Conservation (phyloP, 2,113 vertebrate genomes). For the Festucalex cinctus region DNA sequence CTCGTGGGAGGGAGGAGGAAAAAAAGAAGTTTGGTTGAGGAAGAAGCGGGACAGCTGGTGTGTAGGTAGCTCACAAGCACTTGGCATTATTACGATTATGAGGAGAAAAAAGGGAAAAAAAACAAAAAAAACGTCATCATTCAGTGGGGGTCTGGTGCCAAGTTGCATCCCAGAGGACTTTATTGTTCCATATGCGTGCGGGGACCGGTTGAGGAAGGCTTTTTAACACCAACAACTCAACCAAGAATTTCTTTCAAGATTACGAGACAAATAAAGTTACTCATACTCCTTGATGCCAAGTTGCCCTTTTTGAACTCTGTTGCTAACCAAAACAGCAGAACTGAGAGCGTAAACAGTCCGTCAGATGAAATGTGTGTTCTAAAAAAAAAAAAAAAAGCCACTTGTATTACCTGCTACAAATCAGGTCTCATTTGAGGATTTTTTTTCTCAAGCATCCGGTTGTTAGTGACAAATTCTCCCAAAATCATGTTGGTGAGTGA, state of each 20-base stretch:
- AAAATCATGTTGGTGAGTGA: no score
- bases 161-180: slow-evolving; percentile 34
- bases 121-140: slow-evolving; percentile 1
- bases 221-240: neutral
- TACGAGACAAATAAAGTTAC: neutral
- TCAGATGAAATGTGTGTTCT: no score
- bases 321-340: no score
- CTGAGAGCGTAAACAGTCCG: no score
- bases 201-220: slow-evolving; percentile 8
- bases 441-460: no score
- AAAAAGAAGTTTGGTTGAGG: slow-evolving; percentile 49
- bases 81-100: slow-evolving; percentile 26
- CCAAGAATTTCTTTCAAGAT: neutral
- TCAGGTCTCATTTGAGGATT: no score
- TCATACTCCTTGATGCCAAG: neutral
- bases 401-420: no score
- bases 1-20: slow-evolving; percentile 39
- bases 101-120: neutral
- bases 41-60: slow-evolving; percentile 70
- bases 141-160: slow-evolving; percentile 39
- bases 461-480: no score
- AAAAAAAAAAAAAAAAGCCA: no score
- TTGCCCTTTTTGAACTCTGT: no score
- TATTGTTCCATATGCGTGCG: slow-evolving; percentile 29
- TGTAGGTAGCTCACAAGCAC: slow-evolving; percentile 67